Evolutionary conservation across 2,113 vertebrate species (phyloP).

Genomic region (Sarotherodon lohbergeri): DNA sequence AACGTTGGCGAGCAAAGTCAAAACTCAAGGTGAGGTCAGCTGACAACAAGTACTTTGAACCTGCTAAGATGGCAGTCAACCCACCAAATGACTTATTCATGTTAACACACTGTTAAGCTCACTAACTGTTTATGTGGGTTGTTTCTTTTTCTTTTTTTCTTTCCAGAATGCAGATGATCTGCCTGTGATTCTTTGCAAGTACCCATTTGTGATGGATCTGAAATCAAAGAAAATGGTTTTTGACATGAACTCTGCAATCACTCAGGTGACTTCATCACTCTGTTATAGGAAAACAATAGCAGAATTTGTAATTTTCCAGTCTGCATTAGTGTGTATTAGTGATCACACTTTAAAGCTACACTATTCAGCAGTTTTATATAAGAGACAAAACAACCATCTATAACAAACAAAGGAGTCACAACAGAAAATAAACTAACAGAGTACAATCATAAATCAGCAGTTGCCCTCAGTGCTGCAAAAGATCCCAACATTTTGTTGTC

Average conservation of each 20-base stretch:
- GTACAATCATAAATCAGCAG: background rate
- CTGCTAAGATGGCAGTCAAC: background rate
- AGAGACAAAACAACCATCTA: background rate
- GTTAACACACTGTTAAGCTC: background rate
- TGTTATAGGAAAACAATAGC: background rate
- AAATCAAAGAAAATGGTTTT: background rate
- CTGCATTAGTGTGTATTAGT: background rate
- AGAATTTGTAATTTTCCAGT: background rate
- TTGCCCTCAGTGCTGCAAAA: background rate
- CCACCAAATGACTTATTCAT: background rate
- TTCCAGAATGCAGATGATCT: background rate
- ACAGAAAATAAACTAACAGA: background rate
- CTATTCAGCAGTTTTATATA: background rate
- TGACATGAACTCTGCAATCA: fast-evolving
- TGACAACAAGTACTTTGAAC: background rate
- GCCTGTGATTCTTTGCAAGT: conserved; percentile 32
- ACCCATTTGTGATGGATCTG: conserved; percentile 37
- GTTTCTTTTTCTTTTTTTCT: background rate
- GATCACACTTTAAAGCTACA: background rate
- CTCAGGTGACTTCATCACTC: background rate
- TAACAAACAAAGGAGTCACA: background rate
- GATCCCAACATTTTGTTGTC: background rate
- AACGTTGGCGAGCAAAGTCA: background rate
- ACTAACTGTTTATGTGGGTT: background rate
- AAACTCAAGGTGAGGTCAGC: background rate